Base-by-base conservation (phyloP, 2,113 vertebrate species). In the Philantomba maxwellii region DNA sequence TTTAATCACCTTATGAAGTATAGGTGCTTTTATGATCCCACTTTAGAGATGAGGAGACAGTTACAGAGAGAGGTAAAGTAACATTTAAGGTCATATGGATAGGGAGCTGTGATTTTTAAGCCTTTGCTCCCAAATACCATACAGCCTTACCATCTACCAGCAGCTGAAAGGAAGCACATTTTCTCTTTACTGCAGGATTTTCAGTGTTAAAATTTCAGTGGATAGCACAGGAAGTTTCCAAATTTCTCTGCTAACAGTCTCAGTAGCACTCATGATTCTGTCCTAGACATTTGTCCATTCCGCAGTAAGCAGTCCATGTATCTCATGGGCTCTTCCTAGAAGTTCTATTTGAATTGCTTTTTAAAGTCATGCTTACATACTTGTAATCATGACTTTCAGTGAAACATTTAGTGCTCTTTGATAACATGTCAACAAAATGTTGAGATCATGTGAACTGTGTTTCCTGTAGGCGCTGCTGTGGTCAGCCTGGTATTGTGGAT, bases 31-130 rank as follows among this genome's bases (percentile, higher is more conserved):
- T 70, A 39, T 60, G 84, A n/a, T 58, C 49, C 47, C 26, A 39
- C 70, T 49, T 70, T n/a, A 64, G 45, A 92, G 25, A 80, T 75
- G 75, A 16, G 36, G 53, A 10, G 7, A n/a, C 57, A 94, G 36
- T 92, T 91, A 55, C 8, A 91, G 58, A 45, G 16, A 82, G 14
- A 78, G 21, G 9, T 62, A 43, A 73, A 87, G 17, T 86, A 75
- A 58, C 3, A 16, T 25, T 64, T 89, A 57, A 23, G 3, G 28
- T 89, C 58, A 73, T 64, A 25, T 11, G 58, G 49, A 30, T 70
- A 49, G 47, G 70, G 57, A 81, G n/a, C 23, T 89, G 43, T 81
- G 89, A 55, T 77, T 94, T 95, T 90, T 83, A 97, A 95, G 81
- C 25, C 73, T 92, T 2, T 77, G 36, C 51, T 77, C 43, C 19